Conservation (phyloP, 2,113 vertebrate species). For the Egretta garzetta region DNA sequence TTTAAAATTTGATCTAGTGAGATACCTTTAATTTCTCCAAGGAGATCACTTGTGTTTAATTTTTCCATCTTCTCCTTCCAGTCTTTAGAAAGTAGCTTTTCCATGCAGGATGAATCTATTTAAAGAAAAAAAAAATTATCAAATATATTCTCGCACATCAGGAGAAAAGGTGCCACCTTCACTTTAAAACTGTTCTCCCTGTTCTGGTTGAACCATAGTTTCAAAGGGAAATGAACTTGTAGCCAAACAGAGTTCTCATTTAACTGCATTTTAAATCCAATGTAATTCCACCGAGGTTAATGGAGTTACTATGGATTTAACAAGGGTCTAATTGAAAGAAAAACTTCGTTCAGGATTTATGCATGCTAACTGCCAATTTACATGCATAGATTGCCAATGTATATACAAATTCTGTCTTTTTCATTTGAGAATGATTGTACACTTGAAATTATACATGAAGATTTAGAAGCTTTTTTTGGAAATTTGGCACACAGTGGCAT, state of each 20-base stretch:
- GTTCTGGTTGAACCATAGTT: neutral
- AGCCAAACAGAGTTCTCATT: neutral
- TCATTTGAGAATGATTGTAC: slow-evolving; percentile 59
- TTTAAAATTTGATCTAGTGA: slow-evolving; percentile 25
- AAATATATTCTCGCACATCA: neutral
- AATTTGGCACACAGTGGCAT: slow-evolving; percentile 64
- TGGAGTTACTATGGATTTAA: slow-evolving; percentile 64
- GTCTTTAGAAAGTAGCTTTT: slow-evolving; percentile 98
- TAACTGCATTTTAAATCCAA: slow-evolving; percentile 53
- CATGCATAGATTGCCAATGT: slow-evolving; percentile 53
- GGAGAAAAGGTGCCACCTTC: neutral
- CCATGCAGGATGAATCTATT: slow-evolving; percentile 94
- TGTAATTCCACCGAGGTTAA: slow-evolving; percentile 61
- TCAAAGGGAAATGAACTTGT: slow-evolving; percentile 20
- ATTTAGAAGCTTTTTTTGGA: slow-evolving; percentile 59
- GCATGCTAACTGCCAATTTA: slow-evolving; percentile 61
- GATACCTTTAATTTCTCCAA: slow-evolving; percentile 98
- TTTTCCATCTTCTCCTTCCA: slow-evolving; percentile 99
- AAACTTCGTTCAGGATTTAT: slow-evolving; percentile 49
- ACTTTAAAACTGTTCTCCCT: neutral
- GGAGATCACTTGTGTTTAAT: slow-evolving; percentile 93
- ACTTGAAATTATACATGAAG: slow-evolving; percentile 52
- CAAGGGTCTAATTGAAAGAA: slow-evolving; percentile 62
- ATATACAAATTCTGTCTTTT: slow-evolving; percentile 58
- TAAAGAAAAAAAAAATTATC: neutral